A percentile compares a stretch with the other conserved stretches of the same genome.
phyloP scores from a whole-genome alignment of 2,888 invertebrate genomes.

The Caenorhabditis wallacei region DNA sequence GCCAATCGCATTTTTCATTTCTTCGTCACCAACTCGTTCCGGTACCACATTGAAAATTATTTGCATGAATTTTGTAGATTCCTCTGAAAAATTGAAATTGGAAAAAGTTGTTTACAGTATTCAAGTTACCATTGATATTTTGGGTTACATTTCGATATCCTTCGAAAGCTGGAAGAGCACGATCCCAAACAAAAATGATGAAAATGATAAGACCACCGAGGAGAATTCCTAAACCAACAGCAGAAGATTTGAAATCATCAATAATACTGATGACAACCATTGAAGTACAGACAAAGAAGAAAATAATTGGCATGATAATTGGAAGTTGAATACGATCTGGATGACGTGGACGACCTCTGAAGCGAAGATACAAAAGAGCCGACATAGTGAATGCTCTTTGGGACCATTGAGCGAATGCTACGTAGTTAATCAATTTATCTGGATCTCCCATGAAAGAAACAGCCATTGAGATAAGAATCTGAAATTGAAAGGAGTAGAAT shows the following conservation, averaged over 20 bases:
- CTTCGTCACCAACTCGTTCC: slow-evolving; percentile 67
- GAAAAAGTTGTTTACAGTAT: neutral
- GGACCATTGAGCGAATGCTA: slow-evolving; percentile 81
- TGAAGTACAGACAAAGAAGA: slow-evolving; percentile 75
- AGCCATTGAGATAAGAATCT: slow-evolving; percentile 74
- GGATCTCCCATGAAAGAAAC: slow-evolving; percentile 79
- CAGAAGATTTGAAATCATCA: slow-evolving; percentile 72
- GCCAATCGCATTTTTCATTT: slow-evolving; percentile 65
- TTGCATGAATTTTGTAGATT: slow-evolving; percentile 70
- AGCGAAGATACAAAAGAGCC: slow-evolving; percentile 79
- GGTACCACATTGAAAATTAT: slow-evolving; percentile 76
- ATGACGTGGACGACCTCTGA: slow-evolving; percentile 68
- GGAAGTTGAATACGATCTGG: slow-evolving; percentile 78
- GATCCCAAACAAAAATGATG: slow-evolving; percentile 74
- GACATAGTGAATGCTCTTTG: slow-evolving; percentile 80
- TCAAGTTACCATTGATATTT: slow-evolving; percentile 41
- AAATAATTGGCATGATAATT: slow-evolving; percentile 79
- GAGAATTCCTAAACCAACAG: slow-evolving; percentile 72
- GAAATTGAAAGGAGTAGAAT: slow-evolving; percentile 22
- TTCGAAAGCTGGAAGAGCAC: slow-evolving; percentile 50
- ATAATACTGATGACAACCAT: slow-evolving; percentile 75
- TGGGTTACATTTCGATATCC: slow-evolving; percentile 33
- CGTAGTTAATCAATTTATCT: slow-evolving; percentile 79
- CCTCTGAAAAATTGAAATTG: slow-evolving; percentile 38
- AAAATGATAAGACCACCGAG: slow-evolving; percentile 73